A percentile compares a stretch with the other conserved stretches of the same genome.
phyloP scores from a whole-genome alignment of 1,140 invertebrate genomes.

The Drosophila ambigua region DNA sequence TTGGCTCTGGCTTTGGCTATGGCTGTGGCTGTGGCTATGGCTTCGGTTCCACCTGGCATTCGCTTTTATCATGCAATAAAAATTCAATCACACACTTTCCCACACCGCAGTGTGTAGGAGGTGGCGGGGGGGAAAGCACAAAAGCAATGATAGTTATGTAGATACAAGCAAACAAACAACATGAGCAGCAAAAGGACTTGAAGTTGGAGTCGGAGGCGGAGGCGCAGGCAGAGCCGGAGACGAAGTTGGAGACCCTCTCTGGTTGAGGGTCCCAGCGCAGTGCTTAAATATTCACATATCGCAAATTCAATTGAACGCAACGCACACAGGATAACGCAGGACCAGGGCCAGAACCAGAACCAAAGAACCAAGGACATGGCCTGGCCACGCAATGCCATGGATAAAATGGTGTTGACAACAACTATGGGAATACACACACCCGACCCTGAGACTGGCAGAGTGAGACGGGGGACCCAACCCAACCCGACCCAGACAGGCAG shows the following conservation, averaged over 20 bases:
- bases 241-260: not conserved
- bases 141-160: constrained; percentile 73
- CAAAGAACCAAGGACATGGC: constrained; percentile 23
- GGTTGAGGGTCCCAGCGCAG: constrained; percentile 63
- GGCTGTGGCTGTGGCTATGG: constrained; percentile 1
- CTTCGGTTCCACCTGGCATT: constrained; percentile 43
- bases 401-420: constrained; percentile 82
- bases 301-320: constrained; percentile 81
- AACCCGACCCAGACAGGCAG: constrained; percentile 18
- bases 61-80: constrained; percentile 76
- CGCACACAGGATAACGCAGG: constrained; percentile 68
- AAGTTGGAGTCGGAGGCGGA: not conserved
- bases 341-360: constrained; percentile 42
- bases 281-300: constrained; percentile 83
- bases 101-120: not conserved
- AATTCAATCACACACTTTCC: constrained; percentile 71
- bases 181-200: not conserved
- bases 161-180: constrained; percentile 49
- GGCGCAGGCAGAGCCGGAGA: not conserved
- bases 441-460: not conserved
- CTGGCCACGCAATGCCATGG: constrained; percentile 64
- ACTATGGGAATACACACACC: constrained; percentile 70
- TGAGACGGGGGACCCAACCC: not conserved
- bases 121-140: constrained; percentile 17
- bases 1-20: not conserved